A percentile compares a stretch with the other conserved stretches of the same genome.
Conservation (phyloP, 2,113 vertebrate genomes). For the Gavia stellata region DNA sequence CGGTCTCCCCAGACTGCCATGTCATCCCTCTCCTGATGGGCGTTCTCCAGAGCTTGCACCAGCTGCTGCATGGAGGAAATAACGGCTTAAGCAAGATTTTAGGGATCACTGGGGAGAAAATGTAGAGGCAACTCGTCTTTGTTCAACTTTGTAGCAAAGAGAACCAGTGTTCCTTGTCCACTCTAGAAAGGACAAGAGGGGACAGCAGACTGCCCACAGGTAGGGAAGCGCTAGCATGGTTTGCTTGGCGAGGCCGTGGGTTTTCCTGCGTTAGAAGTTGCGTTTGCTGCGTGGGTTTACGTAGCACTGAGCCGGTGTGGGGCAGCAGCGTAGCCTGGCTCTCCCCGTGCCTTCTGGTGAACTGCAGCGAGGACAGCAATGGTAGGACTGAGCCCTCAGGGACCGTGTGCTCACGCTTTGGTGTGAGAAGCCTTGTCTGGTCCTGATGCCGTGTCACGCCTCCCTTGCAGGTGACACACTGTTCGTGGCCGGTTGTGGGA, state of each 20-base stretch:
- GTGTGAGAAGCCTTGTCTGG: neutral
- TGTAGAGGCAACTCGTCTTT: neutral
- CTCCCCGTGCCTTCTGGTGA: neutral
- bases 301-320: rapidly evolving
- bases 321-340: neutral
- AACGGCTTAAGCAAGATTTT: neutral
- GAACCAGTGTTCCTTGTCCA: neutral
- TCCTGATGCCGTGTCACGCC: neutral
- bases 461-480: constrained; percentile 86
- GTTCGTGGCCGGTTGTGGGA: constrained; percentile 94
- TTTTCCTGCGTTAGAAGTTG: neutral
- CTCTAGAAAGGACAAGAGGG: neutral
- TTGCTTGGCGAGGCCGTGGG: neutral
- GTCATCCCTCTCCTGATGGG: neutral
- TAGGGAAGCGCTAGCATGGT: neutral
- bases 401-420: neutral
- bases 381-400: neutral
- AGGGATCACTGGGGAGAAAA: neutral
- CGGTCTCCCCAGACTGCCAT: neutral
- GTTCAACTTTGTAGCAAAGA: neutral
- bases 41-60: neutral
- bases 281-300: rapidly evolving
- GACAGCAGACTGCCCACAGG: neutral
- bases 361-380: neutral
- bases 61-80: neutral